phyloP scores from a whole-genome alignment of 2,113 vertebrate species.

The Lasiurus borealis region DNA sequence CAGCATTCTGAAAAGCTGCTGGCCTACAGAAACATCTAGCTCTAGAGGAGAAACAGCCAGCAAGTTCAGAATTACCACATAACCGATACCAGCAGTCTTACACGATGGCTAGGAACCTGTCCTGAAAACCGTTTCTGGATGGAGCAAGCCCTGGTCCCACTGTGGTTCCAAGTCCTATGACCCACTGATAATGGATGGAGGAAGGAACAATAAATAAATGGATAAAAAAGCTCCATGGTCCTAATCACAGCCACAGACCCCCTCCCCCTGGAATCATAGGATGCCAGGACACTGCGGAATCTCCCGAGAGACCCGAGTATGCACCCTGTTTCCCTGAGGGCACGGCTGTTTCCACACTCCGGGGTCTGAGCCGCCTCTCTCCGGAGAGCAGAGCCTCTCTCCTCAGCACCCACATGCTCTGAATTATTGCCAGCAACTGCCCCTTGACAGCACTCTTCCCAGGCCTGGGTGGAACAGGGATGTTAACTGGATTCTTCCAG shows the following conservation, averaged over 20 bases:
- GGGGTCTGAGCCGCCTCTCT: background rate
- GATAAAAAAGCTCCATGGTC: background rate
- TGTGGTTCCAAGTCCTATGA: background rate
- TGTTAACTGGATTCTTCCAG: background rate
- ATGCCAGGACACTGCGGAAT: background rate
- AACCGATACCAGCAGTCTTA: background rate
- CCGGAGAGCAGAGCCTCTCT: background rate
- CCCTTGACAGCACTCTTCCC: background rate
- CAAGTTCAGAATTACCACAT: background rate
- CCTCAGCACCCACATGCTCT: background rate
- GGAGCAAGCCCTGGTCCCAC: background rate
- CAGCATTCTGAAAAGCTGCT: conserved; percentile 36
- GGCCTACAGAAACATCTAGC: background rate
- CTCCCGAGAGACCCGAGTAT: background rate
- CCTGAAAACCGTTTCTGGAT: background rate
- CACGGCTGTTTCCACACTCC: background rate
- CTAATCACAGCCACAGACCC: background rate
- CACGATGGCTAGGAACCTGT: background rate
- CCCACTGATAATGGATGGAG: background rate
- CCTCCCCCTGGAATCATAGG: background rate
- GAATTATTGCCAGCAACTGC: background rate
- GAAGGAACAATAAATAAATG: background rate
- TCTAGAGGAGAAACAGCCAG: background rate
- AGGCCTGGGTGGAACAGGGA: background rate
- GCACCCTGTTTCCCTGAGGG: background rate